Evolutionary conservation across 2,113 vertebrate genomes (phyloP), one percentile per base, ranked within the genome.

Genomic region (Tretioscincus oriximinensis): DNA sequence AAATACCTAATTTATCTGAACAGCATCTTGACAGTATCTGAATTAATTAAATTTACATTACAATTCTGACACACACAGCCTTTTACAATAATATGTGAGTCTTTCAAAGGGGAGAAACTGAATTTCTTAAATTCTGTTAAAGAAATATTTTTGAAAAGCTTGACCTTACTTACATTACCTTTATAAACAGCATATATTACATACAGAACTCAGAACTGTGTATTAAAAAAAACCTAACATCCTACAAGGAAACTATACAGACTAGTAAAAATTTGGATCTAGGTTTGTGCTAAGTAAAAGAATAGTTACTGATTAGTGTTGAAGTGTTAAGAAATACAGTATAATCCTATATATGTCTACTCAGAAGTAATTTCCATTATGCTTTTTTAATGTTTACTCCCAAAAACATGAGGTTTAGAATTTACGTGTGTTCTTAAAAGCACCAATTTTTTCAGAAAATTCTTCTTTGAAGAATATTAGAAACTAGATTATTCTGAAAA

Each of bases 1-100:
- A 85, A 93, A 90, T 68, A 35, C 58, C 4, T 1, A 85, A 91
- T 81, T 83, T 90, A 92, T 76, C 76, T 85, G 69, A 76, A 86
- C 29, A 71, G 60, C 78, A 78, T 81, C 81, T 84, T 90, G 76
- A 86, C 10, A 66, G 65, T 35, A 81, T 85, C 78, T 88, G 71
- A 80, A 85, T 73, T 76, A 72, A 80, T 79, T 88, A 60, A n/a
- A 79, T 77, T 72, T 66, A 22, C 84, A 79, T 88, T 81, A 14
- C 84, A 86, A 85, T 20, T 76, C 0, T 24, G 5, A 61, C 63
- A 68, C 1, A 3, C 51, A 70, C 83, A 86, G 83, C 82, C 41
- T 61, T 84, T 86, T 85, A 2, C 49, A 86, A 83, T 18, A 74
- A 28, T 73, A 31, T 80, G 85, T 64, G 7, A 81, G 26, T 24